Base-by-base conservation (phyloP, 2,888 invertebrate species). In the Cinara cedri region DNA sequence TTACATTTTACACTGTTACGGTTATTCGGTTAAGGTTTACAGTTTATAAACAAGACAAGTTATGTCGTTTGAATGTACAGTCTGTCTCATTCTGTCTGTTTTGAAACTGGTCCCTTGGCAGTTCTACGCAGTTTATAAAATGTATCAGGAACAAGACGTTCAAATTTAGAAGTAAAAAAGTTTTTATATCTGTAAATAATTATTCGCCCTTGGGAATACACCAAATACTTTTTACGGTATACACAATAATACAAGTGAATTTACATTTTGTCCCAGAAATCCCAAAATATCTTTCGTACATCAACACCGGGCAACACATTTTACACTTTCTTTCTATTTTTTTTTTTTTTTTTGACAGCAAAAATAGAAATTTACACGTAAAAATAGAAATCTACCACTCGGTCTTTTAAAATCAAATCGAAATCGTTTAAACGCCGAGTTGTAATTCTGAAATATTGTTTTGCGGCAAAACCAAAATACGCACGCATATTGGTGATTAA, bases 141-240 rank as follows among this genome's bases (percentile, higher is more conserved):
- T n/a, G 21, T 34, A 19, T 60, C 34, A 72, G 72, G n/a, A 54
- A n/a, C 65, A 44, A 49, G 51, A 62, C 19, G 62, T 65, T 65
- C 54, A 65, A 51, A 65, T 65, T 65, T 65, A 74, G 21, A 75
- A 51, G 10, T n/a, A 10, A 65, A 2, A 65, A 75, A 54, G 54
- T n/a, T 24, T 21, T 24, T 21, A 4, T 1, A 19, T 10, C 3
- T 26, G 6, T n/a, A 34, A 34, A 34, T 34, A 14, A 54, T 54
- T 26, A 34, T 51, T 63, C 13, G 16, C 54, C 65, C 54, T 13
- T 42, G 54, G 54, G 74, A 54, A 54, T 65, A 75, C 44, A 65
- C 54, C 55, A 55, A 62, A 60, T 60, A 60, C 60, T 62, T 42
- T 74, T 63, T 44, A 10, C 21, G 51, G 21, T 42, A 72, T n/a